Conservation (phyloP, 2,888 invertebrate species). For the Scaptomyza reducta region DNA sequence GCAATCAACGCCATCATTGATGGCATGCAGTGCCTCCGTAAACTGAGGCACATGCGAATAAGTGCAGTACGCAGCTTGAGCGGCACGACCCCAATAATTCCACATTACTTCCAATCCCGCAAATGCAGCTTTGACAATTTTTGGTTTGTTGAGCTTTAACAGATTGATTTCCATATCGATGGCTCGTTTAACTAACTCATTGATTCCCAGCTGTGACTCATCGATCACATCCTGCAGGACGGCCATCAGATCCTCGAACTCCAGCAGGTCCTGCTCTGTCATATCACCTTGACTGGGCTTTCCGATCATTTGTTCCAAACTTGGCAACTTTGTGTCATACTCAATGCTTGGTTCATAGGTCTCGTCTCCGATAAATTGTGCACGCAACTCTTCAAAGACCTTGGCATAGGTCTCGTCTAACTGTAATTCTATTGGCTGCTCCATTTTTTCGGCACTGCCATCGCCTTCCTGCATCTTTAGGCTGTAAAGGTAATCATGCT, state of each 20-base stretch:
- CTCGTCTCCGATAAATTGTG: constrained; percentile 40
- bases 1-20: constrained; percentile 75
- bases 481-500: constrained; percentile 66
- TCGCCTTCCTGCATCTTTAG: constrained; percentile 41
- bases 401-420: constrained; percentile 43
- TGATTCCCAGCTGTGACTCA: constrained; percentile 69
- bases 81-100: constrained; percentile 51
- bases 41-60: constrained; percentile 76
- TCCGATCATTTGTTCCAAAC: constrained; percentile 63
- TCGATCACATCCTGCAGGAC: constrained; percentile 74
- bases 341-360: constrained; percentile 40
- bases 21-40: constrained; percentile 64
- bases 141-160: constrained; percentile 70
- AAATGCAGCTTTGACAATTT: constrained; percentile 63
- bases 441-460: constrained; percentile 29
- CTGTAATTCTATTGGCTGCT: neutral
- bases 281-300: constrained; percentile 25
- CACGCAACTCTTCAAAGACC: constrained; percentile 56
- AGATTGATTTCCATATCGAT: constrained; percentile 57
- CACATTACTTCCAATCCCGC: constrained; percentile 60
- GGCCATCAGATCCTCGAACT: constrained; percentile 64
- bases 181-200: constrained; percentile 64
- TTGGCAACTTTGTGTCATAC: constrained; percentile 71
- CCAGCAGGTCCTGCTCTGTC: constrained; percentile 54
- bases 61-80: constrained; percentile 75